Evolutionary conservation across 1,140 invertebrate genomes (phyloP), one percentile per base, ranked within the genome.

Genomic region (Metopolophium dirhodum): DNA sequence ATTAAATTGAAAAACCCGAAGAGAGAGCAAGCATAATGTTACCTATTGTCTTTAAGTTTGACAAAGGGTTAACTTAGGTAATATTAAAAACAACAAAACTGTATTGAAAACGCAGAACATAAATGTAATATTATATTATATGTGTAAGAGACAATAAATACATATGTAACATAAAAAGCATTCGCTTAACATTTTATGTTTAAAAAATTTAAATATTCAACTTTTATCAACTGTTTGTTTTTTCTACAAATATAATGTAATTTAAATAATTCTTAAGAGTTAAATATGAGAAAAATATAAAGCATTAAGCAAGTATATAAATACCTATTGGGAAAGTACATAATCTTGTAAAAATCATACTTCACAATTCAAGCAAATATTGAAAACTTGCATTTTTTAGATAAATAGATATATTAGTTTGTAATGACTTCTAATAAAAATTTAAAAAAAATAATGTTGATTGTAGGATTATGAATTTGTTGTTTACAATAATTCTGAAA

Each of bases 391-490:
- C 20, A 82, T 82, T 35, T 35, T 22, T 82, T 82, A 20, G 35
- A 18, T 82, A 6, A 82, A 82, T 82, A 20, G 1, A 82, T 83
- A 37, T 37, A 35, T 37, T 37, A 22, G 23, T 23, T 83, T 20
- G 7, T 82, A 35, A 37, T 82, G 3, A 68, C 26, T 6, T 37
- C n/a, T 22, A 82, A 83, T 23, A 0, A 83, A n/a, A 37, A 8
- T 23, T n/a, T 9, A n/a, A 35, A 37, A 8, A 83, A 83, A 8
- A 37, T 14, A 37, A 41, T n/a, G 9, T 68, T 85, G 7, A 92
- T 93, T 93, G 47, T 90, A 94, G 94, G 94, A 94, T 88, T 94
- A 89, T 88, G 94, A 94, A 68, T 94, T 94, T 45, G 91, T 93
- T 26, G 49, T 90, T 49, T 94, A 94, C 35, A 90, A 91, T 37